Evolutionary conservation across 2,888 invertebrate species (phyloP), one percentile per base, ranked within the genome.

Genomic region (Drosophila putrida): DNA sequence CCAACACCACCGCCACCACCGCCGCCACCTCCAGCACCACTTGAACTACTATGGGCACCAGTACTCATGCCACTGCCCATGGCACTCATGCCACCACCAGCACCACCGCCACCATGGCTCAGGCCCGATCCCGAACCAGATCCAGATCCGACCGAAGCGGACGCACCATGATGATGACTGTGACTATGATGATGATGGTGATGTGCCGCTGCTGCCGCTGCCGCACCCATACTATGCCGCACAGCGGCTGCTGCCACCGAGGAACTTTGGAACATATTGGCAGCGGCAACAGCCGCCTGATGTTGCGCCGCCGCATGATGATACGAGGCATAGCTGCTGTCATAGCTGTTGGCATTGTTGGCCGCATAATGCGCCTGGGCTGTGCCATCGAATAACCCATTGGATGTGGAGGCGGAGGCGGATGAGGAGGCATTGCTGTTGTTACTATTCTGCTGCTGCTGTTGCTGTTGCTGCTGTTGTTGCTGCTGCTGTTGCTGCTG

Each of bases 221-320:
- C 84, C 49, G 89, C 87, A 39, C 85, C 83, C 90, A 90, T 90
- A 58, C 90, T 90, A 67, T 90, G 90, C 49, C 91, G 84, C 65
- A 89, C 90, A 4, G 90, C 90, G 28, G 83, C 90, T 93, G 93
- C 94, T 92, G 93, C 93, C 93, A 88, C 90, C 27, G 91, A 91
- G 75, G 91, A 91, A 83, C 92, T 91, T 83, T 91, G 91, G 80
- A 91, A 91, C 91, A 91, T 91, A 54, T 90, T 90, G 53, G 91
- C 91, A 20, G 91, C 91, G n/a, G 91, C 91, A 25, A 90, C 91
- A 0, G 91, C 91, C n/a, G 90, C 91, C 71, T 91, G 91, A 70
- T 91, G 90, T 65, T 91, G 91, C 15, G 91, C 91, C 46, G 91
- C 90, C 68, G 90, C 90, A 75, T 91, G 91, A 61, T 91, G 91